Percentiles rank a stretch among this genome's conserved stretches.
Conservation (phyloP, 2,888 invertebrate species). For the Lithophane leautieri region DNA sequence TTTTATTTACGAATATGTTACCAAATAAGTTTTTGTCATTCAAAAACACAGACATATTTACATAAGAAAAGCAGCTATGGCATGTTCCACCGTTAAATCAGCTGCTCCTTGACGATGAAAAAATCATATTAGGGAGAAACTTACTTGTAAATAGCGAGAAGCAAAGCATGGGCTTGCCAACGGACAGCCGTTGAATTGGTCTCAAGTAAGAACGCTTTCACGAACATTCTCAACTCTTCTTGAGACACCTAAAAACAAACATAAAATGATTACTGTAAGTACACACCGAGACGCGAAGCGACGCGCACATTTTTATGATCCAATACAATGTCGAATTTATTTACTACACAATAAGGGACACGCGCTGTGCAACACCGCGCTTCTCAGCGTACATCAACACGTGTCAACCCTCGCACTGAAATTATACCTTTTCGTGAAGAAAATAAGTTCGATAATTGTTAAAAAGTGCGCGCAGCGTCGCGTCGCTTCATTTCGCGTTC, state of each 20-base stretch:
- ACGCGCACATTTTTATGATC: no score
- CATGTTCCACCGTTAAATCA: neutral
- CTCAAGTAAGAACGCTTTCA: constrained; percentile 97
- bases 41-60: no score
- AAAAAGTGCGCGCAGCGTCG: no score
- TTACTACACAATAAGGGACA: no score
- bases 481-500: no score
- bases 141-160: constrained; percentile 95
- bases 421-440: no score
- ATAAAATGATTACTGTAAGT: neutral
- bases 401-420: no score
- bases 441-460: no score
- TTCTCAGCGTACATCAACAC: no score
- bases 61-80: neutral
- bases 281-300: no score
- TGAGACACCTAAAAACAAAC: constrained; percentile 85
- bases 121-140: constrained; percentile 58
- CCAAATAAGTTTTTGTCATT: neutral
- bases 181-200: constrained; percentile 97
- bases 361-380: no score
- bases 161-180: constrained; percentile 98
- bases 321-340: no score
- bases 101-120: neutral
- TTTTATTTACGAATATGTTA: neutral
- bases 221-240: constrained; percentile 93